A percentile compares a stretch with the other conserved stretches of the same genome.
phyloP scores from a whole-genome alignment of 2,797 vertebrate species.

The Nyctalus aviator region DNA sequence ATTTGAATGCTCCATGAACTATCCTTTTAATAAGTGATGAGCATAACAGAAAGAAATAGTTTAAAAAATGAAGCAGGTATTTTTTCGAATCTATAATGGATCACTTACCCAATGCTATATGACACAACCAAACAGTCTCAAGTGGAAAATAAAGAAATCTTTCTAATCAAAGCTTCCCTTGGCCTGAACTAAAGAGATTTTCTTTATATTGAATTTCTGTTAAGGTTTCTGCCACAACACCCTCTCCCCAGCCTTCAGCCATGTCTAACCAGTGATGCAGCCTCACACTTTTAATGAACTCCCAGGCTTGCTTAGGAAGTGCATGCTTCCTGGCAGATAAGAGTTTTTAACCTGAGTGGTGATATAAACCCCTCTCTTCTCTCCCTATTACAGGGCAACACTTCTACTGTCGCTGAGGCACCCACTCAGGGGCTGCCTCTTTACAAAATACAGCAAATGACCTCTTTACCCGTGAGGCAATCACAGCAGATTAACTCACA shows the following conservation, averaged over 20 bases:
- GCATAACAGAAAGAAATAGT: neutral
- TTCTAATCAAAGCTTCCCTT: constrained; percentile 11
- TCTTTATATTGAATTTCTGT: constrained; percentile 1
- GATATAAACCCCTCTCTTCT: constrained; percentile 3
- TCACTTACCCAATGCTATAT: neutral
- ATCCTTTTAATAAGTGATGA: constrained; percentile 29
- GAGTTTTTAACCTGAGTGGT: constrained; percentile 27
- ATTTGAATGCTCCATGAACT: constrained; percentile 2
- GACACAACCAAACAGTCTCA: constrained; percentile 4
- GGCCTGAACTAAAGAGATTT: constrained; percentile 30
- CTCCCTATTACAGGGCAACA: constrained; percentile 14
- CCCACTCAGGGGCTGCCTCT: constrained; percentile 1
- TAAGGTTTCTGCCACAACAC: constrained; percentile 1
- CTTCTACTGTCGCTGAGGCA: neutral
- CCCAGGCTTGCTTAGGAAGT: neutral
- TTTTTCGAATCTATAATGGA: constrained; percentile 10
- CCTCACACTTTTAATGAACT: constrained; percentile 47
- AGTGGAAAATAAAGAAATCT: neutral
- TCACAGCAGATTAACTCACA: constrained; percentile 18
- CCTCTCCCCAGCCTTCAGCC: neutral
- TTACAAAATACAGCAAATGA: constrained; percentile 13
- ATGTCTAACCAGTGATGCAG: neutral
- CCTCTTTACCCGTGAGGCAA: constrained; percentile 24
- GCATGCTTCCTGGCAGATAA: constrained; percentile 18
- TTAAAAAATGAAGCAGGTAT: constrained; percentile 12